Evolutionary conservation across 2,797 vertebrate species (phyloP).

Genomic region (Carduelis carduelis): DNA sequence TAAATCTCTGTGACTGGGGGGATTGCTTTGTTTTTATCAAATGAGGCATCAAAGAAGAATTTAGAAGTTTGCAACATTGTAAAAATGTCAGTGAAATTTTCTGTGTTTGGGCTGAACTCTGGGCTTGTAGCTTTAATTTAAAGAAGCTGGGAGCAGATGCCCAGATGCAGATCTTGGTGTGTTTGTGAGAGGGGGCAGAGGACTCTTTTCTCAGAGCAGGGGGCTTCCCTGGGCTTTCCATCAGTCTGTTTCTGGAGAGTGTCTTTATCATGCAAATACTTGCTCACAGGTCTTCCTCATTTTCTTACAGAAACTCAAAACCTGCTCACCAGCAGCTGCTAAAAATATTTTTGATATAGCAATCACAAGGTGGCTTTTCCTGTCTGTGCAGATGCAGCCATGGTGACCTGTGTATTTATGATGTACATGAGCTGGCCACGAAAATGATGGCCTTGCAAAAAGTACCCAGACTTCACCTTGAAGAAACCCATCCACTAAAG

Average conservation of each 20-base stretch:
- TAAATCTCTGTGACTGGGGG: neutral
- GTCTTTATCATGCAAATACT: neutral
- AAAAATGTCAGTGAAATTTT: neutral
- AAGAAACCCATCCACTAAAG: neutral
- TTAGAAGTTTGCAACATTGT: neutral
- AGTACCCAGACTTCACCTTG: neutral
- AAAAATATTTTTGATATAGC: neutral
- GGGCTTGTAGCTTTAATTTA: neutral
- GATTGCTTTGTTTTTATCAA: neutral
- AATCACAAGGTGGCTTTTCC: neutral
- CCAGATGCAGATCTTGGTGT: neutral
- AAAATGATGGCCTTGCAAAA: neutral
- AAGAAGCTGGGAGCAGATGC: neutral
- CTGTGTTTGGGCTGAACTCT: neutral
- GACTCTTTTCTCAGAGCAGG: neutral
- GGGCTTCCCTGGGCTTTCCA: neutral
- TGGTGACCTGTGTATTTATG: neutral
- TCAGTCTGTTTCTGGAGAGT: neutral
- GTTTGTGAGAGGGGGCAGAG: neutral
- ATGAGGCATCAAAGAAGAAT: neutral
- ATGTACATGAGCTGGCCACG: neutral
- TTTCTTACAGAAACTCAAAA: neutral
- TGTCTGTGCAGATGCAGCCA: neutral
- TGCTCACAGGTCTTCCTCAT: neutral
- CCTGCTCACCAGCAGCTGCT: neutral